phyloP scores from a whole-genome alignment of 2,797 vertebrate species.

The Karalla daura region DNA sequence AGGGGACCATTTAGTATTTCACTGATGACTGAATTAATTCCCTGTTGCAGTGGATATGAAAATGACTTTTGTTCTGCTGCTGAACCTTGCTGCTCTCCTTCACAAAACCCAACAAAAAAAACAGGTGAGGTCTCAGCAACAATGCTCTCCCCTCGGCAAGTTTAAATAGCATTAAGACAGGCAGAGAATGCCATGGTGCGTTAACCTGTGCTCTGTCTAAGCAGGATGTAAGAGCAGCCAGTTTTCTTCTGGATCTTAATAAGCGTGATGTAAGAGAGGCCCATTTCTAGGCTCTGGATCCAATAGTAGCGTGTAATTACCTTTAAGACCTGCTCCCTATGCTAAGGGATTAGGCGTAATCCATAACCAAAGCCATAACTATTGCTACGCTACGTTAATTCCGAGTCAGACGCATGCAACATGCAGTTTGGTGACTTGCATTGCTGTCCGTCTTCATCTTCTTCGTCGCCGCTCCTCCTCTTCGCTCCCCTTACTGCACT shows the following conservation, averaged over 20 bases:
- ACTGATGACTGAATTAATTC: conserved; percentile 18
- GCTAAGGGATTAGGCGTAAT: conserved; percentile 79
- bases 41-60: conserved; percentile 6
- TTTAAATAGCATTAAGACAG: conserved; percentile 30
- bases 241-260: conserved; percentile 63
- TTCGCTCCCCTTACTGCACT: conserved; percentile 18
- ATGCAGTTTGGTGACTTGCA: conserved; percentile 29
- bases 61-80: neutral
- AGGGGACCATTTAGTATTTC: conserved; percentile 3
- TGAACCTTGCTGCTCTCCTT: conserved; percentile 4
- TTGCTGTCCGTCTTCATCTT: conserved; percentile 49
- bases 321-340: conserved; percentile 78
- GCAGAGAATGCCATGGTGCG: conserved; percentile 34
- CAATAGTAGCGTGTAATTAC: conserved; percentile 81
- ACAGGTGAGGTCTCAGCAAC: conserved; percentile 1
- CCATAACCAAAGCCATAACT: conserved; percentile 80
- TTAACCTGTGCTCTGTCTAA: conserved; percentile 59
- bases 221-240: conserved; percentile 48
- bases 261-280: conserved; percentile 61
- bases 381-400: conserved; percentile 70
- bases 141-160: conserved; percentile 18
- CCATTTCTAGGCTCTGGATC: conserved; percentile 72
- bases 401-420: conserved; percentile 63
- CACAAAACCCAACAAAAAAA: neutral
- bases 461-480: conserved; percentile 21